Conservation (phyloP, 2,888 invertebrate genomes). For the Scaeva pyrastri region DNA sequence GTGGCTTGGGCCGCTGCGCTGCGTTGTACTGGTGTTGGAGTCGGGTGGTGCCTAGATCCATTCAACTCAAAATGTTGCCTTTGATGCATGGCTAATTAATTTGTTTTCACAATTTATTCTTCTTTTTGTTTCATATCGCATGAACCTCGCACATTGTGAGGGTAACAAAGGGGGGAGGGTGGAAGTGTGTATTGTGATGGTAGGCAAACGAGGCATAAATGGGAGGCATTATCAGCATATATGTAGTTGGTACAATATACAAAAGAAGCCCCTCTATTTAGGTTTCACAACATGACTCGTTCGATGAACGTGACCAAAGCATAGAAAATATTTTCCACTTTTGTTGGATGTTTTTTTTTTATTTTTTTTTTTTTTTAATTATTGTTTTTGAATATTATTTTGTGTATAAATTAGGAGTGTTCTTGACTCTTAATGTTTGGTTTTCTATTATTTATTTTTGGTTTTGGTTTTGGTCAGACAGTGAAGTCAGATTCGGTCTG, state of each 20-base stretch:
- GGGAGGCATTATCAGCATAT: conserved; percentile 19
- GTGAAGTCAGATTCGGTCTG: conserved; percentile 26
- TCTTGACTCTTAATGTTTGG: conserved; percentile 34
- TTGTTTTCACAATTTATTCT: conserved; percentile 72
- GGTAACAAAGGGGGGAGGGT: no score
- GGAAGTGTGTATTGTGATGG: neutral
- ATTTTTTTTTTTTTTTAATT: conserved; percentile 25
- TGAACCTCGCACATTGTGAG: neutral
- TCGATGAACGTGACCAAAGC: conserved; percentile 67
- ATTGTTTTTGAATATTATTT: conserved; percentile 53
- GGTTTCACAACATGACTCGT: conserved; percentile 61
- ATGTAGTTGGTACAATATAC: no score
- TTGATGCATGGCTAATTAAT: conserved; percentile 74
- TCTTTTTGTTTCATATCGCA: conserved; percentile 35
- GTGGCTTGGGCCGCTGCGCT: neutral
- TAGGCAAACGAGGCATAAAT: conserved; percentile 35
- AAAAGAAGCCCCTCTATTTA: conserved; percentile 54
- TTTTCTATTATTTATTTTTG: conserved; percentile 22
- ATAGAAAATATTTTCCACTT: conserved; percentile 53
- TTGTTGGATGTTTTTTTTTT: conserved; percentile 25
- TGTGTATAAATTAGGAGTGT: conserved; percentile 54
- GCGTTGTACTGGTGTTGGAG: neutral
- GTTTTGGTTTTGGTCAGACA: conserved; percentile 18
- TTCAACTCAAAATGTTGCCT: conserved; percentile 46
- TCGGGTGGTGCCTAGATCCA: conserved; percentile 54